Evolutionary conservation across 2,888 invertebrate species (phyloP), one percentile per base, ranked within the genome.

Genomic region (Oscheius sp.): DNA sequence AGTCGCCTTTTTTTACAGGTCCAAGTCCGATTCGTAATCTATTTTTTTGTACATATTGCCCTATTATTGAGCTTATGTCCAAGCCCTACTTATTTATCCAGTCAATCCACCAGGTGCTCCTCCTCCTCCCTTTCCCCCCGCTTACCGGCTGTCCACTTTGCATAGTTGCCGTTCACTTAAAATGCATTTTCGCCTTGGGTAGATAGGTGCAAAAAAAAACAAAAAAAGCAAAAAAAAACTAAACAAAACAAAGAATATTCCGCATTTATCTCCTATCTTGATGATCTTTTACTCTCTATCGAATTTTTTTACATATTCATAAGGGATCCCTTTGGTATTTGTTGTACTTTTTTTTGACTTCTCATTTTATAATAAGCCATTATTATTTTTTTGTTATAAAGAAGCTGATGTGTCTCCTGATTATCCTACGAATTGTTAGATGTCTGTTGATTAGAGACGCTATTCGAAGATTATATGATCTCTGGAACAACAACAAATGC

Each of bases 221-320:
- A 9, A 45, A 45, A 45, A 9, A 45, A 45, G n/a, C n/a, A n/a
- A n/a, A n/a, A n/a, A n/a, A n/a, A n/a, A n/a, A n/a, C 45, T 45
- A 13, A 18, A 21, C 45, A 12, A 9, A 23, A 18, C 55, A 13
- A 12, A 35, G 49, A 18, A 46, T n/a, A 52, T n/a, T 25, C n/a
- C 35, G 18, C 52, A 49, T 64, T 29, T 46, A 18, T 27, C 46
- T 18, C 55, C 58, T 35, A 25, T 29, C 16, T n/a, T 66, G 45
- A 52, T 63, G 16, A 49, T 74, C 43, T 61, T 58, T 69, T 73
- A 68, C 61, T 58, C 61, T 23, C 23, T 66, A 66, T 66, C 66
- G 66, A 66, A 66, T 18, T 18, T n/a, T 23, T 52, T 49, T n/a
- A 66, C 66, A 66, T 66, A 66, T 66, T 66, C 52, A 52, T 21